Evolutionary conservation across 2,797 vertebrate species (phyloP).

Genomic region (Pygocentrus nattereri): DNA sequence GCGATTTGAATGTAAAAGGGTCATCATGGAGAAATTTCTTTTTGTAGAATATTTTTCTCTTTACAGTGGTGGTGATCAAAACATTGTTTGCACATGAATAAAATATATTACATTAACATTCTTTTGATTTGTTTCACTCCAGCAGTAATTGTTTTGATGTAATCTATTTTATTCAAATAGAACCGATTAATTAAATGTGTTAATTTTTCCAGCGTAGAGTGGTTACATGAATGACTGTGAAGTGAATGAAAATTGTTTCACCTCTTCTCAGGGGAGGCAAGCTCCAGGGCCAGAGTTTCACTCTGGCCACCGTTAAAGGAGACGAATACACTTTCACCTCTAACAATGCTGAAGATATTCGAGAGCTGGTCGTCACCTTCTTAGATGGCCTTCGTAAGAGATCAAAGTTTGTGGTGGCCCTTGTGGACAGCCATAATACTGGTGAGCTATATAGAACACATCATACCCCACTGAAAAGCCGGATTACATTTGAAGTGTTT

Average conservation of each 20-base stretch:
- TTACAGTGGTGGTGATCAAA: too few relatives aligned
- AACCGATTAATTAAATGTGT: neutral
- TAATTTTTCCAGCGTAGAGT: neutral
- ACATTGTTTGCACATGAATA: neutral
- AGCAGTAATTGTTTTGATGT: too few relatives aligned
- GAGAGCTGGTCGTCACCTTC: slow-evolving; percentile 92
- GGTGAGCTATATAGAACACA: slow-evolving; percentile 75
- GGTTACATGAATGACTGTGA: neutral
- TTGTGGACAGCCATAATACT: slow-evolving; percentile 90
- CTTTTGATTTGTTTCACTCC: neutral
- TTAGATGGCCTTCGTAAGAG: slow-evolving; percentile 92
- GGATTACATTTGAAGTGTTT: neutral
- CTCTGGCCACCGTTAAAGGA: slow-evolving; percentile 93
- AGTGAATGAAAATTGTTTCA: neutral
- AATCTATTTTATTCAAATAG: too few relatives aligned
- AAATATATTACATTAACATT: neutral
- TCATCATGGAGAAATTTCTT: too few relatives aligned
- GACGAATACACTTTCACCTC: slow-evolving; percentile 99
- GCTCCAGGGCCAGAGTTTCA: slow-evolving; percentile 94
- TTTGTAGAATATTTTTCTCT: too few relatives aligned
- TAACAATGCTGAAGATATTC: slow-evolving; percentile 95
- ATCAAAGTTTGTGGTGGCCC: slow-evolving; percentile 93
- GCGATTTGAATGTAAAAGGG: too few relatives aligned
- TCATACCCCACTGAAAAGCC: neutral
- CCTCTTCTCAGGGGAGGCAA: slow-evolving; percentile 87